Conservation (phyloP, 2,888 invertebrate species). For the Andrena flavipes region DNA sequence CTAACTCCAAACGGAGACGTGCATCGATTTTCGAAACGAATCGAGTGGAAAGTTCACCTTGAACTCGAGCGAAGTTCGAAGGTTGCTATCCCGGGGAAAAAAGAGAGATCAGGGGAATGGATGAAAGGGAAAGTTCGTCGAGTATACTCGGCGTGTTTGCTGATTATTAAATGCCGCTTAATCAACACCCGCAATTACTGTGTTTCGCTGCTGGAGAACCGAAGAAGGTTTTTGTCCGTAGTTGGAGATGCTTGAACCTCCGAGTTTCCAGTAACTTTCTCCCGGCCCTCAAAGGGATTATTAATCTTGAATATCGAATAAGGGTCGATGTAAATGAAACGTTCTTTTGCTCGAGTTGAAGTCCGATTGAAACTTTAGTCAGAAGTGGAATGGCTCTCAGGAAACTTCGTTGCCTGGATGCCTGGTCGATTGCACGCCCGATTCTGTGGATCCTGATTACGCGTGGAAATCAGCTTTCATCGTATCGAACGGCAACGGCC, state of each 20-base stretch:
- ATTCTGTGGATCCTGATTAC: constrained; percentile 11
- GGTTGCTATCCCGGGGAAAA: constrained; percentile 12
- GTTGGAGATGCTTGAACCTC: background rate
- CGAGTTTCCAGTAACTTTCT: background rate
- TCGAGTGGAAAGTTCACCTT: constrained; percentile 16
- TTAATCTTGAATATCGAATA: background rate
- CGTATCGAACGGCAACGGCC: constrained; percentile 26
- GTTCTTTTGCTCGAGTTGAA: background rate
- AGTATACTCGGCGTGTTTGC: background rate
- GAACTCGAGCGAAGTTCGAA: constrained; percentile 41
- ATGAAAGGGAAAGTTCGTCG: background rate
- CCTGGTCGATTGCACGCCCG: constrained; percentile 12
- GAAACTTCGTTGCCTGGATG: constrained; percentile 1
- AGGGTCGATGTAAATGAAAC: background rate
- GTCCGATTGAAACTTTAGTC: background rate
- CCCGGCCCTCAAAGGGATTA: background rate
- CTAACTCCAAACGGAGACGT: background rate
- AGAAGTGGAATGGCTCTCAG: background rate
- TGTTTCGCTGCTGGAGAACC: background rate
- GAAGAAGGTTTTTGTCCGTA: background rate
- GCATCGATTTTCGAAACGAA: constrained; percentile 22
- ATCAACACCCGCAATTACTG: background rate
- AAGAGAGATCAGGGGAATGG: background rate
- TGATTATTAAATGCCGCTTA: background rate
- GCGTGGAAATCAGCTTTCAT: constrained; percentile 34